Percentiles rank a stretch among this genome's conserved stretches.
Evolutionary conservation across 2,113 vertebrate genomes (phyloP).

Genomic region (Mesembrinibis cayennensis): DNA sequence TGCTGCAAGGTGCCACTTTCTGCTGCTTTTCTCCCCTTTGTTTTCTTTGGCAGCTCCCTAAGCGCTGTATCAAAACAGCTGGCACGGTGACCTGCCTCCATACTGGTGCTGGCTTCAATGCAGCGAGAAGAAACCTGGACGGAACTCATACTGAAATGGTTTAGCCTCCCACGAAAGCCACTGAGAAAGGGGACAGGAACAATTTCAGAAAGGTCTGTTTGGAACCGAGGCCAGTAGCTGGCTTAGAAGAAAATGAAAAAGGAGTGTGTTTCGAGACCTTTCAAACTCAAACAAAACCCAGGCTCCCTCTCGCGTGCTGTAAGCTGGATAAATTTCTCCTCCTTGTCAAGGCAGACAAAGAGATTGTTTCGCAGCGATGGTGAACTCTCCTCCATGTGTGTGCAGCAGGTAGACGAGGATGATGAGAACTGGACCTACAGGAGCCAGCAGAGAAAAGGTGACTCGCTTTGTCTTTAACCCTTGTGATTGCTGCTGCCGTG

Average conservation of each 20-base stretch:
- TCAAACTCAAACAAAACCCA: conserved; percentile 81
- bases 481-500: background rate
- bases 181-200: background rate
- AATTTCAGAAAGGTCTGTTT: background rate
- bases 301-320: conserved; percentile 86
- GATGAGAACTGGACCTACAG: conserved; percentile 87
- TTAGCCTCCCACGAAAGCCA: background rate
- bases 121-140: conserved; percentile 18
- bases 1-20: conserved; percentile 61
- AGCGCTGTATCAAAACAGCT: conserved; percentile 40
- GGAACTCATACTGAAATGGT: background rate
- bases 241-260: conserved; percentile 83
- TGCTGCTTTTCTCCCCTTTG: conserved; percentile 46
- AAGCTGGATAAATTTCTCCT: conserved; percentile 93
- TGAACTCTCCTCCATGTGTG: conserved; percentile 77
- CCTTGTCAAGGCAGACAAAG: conserved; percentile 87
- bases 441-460: conserved; percentile 88
- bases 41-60: conserved; percentile 61
- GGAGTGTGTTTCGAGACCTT: conserved; percentile 81
- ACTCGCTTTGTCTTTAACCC: conserved; percentile 53
- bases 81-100: conserved; percentile 36
- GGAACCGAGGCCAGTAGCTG: background rate
- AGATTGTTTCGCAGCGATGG: conserved; percentile 90
- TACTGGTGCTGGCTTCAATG: conserved; percentile 21
- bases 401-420: conserved; percentile 74